These are phyloP conservation scores for Cataglyphis altisquamis DNA, from an alignment of 2,888 invertebrate genomes.

Conservation along the genomic window DNA sequence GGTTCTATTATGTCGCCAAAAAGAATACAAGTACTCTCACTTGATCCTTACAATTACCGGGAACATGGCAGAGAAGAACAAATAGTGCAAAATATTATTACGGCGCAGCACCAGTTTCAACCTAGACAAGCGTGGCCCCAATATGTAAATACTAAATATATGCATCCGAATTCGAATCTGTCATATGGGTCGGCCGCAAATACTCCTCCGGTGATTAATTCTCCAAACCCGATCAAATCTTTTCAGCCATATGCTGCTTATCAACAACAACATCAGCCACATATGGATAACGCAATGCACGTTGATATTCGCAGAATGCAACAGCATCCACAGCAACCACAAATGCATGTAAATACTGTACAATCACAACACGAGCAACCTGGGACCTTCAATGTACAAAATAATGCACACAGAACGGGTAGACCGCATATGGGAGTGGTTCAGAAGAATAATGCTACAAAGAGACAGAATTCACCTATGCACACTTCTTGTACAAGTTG, in stretches of 20 bases:
- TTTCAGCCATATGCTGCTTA: slow-evolving; percentile 70
- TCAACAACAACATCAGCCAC: slow-evolving; percentile 47
- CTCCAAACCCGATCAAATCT: slow-evolving; percentile 66
- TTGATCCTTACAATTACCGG: slow-evolving; percentile 74
- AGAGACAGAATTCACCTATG: slow-evolving; percentile 77
- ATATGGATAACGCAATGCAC: slow-evolving; percentile 75
- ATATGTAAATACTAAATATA: slow-evolving; percentile 77
- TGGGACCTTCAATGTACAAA: slow-evolving; percentile 60
- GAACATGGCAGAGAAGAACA: slow-evolving; percentile 72
- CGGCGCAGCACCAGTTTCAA: slow-evolving; percentile 78
- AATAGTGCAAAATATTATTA: slow-evolving; percentile 70
- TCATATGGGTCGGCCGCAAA: slow-evolving; percentile 62
- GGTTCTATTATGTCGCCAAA: slow-evolving; percentile 70
- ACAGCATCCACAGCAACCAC: slow-evolving; percentile 65
- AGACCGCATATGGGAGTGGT: slow-evolving; percentile 75
- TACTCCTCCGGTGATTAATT: slow-evolving; percentile 68
- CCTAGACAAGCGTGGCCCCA: slow-evolving; percentile 79
- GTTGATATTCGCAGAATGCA: slow-evolving; percentile 72
- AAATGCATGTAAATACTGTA: slow-evolving; percentile 69
- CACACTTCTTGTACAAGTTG: slow-evolving; percentile 68
- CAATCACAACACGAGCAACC: slow-evolving; percentile 72
- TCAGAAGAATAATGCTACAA: slow-evolving; percentile 75
- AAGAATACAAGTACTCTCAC: slow-evolving; percentile 58
- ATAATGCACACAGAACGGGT: slow-evolving; percentile 66
- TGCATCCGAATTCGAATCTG: slow-evolving; percentile 72